Base-by-base conservation (phyloP, 2,888 invertebrate genomes). In the Calameuta idolon region DNA sequence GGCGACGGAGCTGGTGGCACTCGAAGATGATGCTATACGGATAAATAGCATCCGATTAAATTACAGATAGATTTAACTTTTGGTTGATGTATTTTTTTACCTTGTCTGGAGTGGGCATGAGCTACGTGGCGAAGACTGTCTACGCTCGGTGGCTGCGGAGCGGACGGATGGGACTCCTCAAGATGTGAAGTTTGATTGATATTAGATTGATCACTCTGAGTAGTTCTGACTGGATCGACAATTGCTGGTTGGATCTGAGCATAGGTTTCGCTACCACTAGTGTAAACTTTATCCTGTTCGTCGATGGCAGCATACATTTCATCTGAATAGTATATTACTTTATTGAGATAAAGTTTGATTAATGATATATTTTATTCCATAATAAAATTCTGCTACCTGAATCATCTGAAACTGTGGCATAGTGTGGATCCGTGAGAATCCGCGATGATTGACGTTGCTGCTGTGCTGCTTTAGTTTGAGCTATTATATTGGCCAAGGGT, bases 301-400 rank as follows among this genome's bases (percentile, higher is more conserved):
- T 97, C 97, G 80, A 97, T 97, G 4, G 97, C 97, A 1, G 97
- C 97, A 90, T 97, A 97, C 93, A 97, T 97, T 92, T 97, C 97
- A 90, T 97, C 97, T 96, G 86, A 1, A 81, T 77, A 80, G 23
- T 12, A 76, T 23, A 69, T 34, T n/a, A 79, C 77, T 74, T 74
- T 0, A 75, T 69, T 34, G 73, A 12, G 40, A 15, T 15, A 69
- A 30, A 15, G 23, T 5, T 74, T 76, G 3, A 71, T 30, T 31
- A 77, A 34, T n/a, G 55, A 69, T 12, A 31, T 40, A 71, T 73
- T n/a, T 30, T 23, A 69, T 34, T 23, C 1, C 69, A 76, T 76
- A 76, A 40, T 23, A 33, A 74, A 79, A n/a, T 11, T 34, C 15
- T 37, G 15, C 30, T 91, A 96, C 97, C 97, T 71, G 97, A 97